phyloP scores from a whole-genome alignment of 2,888 invertebrate genomes.

The Leptopterna dolabrata region DNA sequence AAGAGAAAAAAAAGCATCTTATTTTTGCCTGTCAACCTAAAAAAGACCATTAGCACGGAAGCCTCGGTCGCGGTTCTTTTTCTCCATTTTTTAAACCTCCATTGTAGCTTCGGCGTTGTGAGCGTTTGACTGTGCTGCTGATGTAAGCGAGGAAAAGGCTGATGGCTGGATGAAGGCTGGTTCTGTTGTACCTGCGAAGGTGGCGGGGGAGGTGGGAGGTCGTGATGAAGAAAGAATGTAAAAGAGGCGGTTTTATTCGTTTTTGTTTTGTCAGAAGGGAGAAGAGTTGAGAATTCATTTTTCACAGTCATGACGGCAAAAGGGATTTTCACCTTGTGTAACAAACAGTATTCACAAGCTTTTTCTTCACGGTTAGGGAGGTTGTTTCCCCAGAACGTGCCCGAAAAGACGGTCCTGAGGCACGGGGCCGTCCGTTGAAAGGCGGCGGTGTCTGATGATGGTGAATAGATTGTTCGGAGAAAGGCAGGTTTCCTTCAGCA shows the following conservation, averaged over 20 bases:
- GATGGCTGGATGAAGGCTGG: constrained; percentile 1
- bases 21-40: constrained; percentile 43
- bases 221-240: constrained; percentile 1
- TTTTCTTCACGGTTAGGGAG: too few relatives aligned
- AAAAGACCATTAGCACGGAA: constrained; percentile 36
- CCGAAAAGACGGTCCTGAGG: too few relatives aligned
- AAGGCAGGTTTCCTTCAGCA: too few relatives aligned
- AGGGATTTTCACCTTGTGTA: neutral
- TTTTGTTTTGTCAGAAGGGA: neutral
- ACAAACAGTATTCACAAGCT: neutral
- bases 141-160: neutral
- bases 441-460: too few relatives aligned
- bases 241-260: neutral
- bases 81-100: neutral
- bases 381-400: too few relatives aligned
- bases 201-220: neutral
- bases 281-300: neutral
- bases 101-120: neutral
- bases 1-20: constrained; percentile 24
- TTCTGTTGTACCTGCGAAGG: neutral
- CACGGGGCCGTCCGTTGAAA: too few relatives aligned
- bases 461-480: too few relatives aligned
- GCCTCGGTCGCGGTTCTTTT: neutral
- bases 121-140: neutral
- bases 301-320: neutral